These are phyloP conservation scores for Macropus fuliginosus DNA, from an alignment of 2,797 vertebrate species.

Conservation along the genomic window DNA sequence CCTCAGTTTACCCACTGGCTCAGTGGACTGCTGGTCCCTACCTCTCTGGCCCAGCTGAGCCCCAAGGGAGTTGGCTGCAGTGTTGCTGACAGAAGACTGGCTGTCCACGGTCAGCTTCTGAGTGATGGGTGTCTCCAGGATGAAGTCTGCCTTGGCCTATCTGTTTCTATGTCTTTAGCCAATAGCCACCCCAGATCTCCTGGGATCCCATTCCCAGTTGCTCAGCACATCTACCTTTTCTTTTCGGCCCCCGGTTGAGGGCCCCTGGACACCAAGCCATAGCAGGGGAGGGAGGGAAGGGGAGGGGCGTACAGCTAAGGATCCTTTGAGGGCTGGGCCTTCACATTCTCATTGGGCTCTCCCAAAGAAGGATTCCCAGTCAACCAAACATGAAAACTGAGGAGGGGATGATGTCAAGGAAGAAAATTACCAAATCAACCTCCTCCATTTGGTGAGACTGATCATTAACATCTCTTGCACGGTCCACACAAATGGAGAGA, in stretches of 20 bases:
- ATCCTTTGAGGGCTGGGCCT: not conserved
- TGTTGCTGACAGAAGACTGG: not conserved
- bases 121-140: not conserved
- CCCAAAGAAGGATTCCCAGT: not conserved
- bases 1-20: slow-evolving; percentile 8
- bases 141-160: not conserved
- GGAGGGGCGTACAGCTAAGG: not conserved
- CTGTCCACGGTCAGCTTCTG: not conserved
- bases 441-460: not conserved
- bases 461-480: not conserved
- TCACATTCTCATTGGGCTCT: not conserved
- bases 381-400: not conserved
- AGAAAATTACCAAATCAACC: not conserved
- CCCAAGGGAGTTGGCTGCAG: not conserved
- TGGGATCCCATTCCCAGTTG: not conserved
- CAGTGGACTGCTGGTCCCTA: not conserved
- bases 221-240: not conserved
- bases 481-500: not conserved
- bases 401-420: not conserved
- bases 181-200: not conserved
- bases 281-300: not conserved
- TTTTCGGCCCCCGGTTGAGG: not conserved
- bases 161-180: not conserved
- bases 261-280: not conserved
- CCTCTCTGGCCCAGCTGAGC: slow-evolving; percentile 7